These are phyloP conservation scores for Drosophila cognata DNA, from an alignment of 2,888 invertebrate species.

Conservation along the genomic window DNA sequence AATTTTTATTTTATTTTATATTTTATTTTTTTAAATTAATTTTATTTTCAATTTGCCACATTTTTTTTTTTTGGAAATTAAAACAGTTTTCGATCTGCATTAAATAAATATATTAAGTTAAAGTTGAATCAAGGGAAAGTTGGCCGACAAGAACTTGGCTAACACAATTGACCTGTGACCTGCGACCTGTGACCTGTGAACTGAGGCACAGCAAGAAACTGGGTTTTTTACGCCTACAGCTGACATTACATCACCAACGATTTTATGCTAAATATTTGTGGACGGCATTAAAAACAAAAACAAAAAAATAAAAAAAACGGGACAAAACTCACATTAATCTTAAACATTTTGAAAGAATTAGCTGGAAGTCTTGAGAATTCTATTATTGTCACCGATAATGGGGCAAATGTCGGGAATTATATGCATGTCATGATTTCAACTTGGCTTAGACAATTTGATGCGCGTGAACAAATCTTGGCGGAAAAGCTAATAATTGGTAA, in stretches of 20 bases:
- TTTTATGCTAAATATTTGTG: background rate
- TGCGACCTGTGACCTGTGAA: background rate
- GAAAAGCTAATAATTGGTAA: too few species aligned
- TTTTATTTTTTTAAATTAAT: background rate
- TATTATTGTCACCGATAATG: background rate
- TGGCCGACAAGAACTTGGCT: background rate
- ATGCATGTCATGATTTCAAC: background rate
- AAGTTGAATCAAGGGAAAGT: background rate
- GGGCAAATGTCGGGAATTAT: background rate
- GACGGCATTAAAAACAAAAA: background rate
- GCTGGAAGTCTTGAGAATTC: background rate
- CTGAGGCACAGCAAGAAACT: background rate
- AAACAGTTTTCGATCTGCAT: background rate
- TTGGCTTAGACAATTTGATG: background rate
- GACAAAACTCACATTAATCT: background rate
- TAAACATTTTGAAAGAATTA: background rate
- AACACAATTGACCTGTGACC: background rate
- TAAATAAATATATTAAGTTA: background rate
- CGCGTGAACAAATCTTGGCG: too few species aligned
- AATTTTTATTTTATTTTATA: background rate
- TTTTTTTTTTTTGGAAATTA: background rate
- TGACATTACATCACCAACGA: background rate
- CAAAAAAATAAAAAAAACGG: background rate
- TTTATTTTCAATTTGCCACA: background rate
- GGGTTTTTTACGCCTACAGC: background rate